A percentile compares a stretch with the other conserved stretches of the same genome.
phyloP scores from a whole-genome alignment of 2,797 vertebrate genomes.

The Psittacula echo region DNA sequence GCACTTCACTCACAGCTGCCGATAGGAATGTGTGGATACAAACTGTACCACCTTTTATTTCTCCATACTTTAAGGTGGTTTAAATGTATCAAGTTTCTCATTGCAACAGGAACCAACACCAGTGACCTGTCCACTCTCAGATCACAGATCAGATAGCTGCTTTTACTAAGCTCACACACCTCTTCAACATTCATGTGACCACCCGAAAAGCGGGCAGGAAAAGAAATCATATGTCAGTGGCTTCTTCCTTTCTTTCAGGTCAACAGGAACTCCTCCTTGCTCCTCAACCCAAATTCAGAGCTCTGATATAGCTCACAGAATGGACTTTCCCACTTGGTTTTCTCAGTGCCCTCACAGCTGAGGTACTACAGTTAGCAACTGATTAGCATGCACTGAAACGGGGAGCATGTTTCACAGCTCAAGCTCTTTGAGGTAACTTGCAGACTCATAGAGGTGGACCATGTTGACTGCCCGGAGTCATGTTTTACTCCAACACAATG shows the following conservation, averaged over 20 bases:
- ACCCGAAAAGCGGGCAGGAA: neutral
- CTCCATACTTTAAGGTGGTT: neutral
- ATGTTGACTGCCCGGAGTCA: neutral
- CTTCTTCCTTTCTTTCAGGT: neutral
- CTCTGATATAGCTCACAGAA: neutral
- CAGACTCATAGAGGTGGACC: neutral
- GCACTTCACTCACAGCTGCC: neutral
- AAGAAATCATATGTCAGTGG: neutral
- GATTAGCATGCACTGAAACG: neutral
- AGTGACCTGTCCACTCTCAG: neutral
- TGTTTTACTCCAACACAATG: neutral
- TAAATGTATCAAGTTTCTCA: neutral
- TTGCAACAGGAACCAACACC: constrained; percentile 1
- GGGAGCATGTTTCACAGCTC: neutral
- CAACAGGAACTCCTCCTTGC: neutral
- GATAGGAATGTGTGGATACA: rapidly evolving
- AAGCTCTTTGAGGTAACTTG: neutral
- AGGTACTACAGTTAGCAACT: neutral
- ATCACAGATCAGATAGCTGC: neutral
- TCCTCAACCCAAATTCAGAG: neutral
- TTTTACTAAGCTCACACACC: neutral
- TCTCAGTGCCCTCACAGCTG: neutral
- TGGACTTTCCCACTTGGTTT: neutral
- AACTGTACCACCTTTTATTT: neutral
- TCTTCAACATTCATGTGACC: neutral